Evolutionary conservation across 1,140 invertebrate genomes (phyloP).

Genomic region (Drosophila lacertosa): DNA sequence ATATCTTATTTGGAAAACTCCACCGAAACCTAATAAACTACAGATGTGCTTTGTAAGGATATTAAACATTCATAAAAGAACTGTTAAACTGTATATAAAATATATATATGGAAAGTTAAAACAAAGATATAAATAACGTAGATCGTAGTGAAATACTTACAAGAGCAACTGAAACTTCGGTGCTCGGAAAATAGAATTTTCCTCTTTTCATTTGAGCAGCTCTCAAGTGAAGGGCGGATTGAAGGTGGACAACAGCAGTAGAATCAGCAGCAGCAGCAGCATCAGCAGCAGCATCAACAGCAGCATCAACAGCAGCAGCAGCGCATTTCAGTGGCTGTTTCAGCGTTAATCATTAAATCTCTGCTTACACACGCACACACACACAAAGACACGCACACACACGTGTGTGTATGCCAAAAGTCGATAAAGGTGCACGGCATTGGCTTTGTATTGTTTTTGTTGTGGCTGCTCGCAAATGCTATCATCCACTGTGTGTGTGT

Average conservation of each 20-base stretch:
- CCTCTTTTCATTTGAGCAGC: constrained; percentile 32
- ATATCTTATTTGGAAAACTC: no score
- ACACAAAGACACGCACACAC: constrained; percentile 3
- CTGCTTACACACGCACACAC: constrained; percentile 48
- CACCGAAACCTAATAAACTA: no score
- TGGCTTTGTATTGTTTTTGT: constrained; percentile 46
- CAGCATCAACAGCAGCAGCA: background rate
- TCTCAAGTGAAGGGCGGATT: constrained; percentile 51
- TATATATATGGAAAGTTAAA: background rate
- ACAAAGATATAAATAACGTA: background rate
- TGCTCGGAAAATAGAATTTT: constrained; percentile 4
- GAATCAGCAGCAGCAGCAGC: no score
- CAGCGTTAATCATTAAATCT: constrained; percentile 77
- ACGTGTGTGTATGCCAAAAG: constrained; percentile 35
- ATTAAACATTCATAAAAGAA: no score
- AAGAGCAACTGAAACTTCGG: constrained; percentile 13
- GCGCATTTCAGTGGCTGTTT: constrained; percentile 34
- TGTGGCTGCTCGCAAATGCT: constrained; percentile 42
- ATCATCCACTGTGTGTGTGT: constrained; percentile 29
- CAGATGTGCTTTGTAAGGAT: no score
- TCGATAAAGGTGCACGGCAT: constrained; percentile 67
- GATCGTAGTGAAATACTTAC: background rate
- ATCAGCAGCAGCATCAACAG: background rate
- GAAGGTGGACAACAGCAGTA: constrained; percentile 18
- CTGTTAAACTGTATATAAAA: no score